Percentiles rank a stretch among this genome's conserved stretches.
Conservation (phyloP, 2,888 invertebrate genomes). For the Ypsolopha sequella region DNA sequence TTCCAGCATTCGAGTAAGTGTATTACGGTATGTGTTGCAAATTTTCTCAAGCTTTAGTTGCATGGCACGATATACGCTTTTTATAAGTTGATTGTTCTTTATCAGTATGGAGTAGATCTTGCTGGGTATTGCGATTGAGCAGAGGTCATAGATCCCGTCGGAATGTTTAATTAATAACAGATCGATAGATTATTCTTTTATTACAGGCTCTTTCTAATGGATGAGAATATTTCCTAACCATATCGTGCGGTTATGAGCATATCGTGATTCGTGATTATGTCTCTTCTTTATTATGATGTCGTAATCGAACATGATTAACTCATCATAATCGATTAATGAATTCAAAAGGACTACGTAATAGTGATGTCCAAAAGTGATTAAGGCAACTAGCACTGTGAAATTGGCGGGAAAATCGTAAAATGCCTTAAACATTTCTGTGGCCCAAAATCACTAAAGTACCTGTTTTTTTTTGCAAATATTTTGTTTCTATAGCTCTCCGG, state of each 20-base stretch:
- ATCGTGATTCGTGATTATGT: no score
- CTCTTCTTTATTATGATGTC: no score
- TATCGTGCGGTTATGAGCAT: no score
- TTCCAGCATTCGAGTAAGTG: no score
- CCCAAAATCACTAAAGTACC: no score
- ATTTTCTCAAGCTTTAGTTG: neutral
- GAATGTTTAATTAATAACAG: conserved; percentile 1
- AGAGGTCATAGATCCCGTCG: neutral
- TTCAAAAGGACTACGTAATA: no score
- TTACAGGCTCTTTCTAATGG: neutral
- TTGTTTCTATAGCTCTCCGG: no score
- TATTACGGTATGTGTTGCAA: neutral
- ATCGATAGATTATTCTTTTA: neutral
- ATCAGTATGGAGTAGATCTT: neutral
- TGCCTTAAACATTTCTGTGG: no score
- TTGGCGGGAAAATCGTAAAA: no score
- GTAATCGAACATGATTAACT: neutral
- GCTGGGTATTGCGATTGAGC: neutral
- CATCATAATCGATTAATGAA: neutral
- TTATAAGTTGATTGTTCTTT: neutral
- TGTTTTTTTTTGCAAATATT: no score
- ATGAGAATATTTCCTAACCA: neutral
- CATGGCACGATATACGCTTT: neutral
- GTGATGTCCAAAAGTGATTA: no score
- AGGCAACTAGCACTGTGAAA: no score